These are phyloP conservation scores for Nannoperca australis DNA, from an alignment of 2,797 vertebrate genomes.

Conservation along the genomic window DNA sequence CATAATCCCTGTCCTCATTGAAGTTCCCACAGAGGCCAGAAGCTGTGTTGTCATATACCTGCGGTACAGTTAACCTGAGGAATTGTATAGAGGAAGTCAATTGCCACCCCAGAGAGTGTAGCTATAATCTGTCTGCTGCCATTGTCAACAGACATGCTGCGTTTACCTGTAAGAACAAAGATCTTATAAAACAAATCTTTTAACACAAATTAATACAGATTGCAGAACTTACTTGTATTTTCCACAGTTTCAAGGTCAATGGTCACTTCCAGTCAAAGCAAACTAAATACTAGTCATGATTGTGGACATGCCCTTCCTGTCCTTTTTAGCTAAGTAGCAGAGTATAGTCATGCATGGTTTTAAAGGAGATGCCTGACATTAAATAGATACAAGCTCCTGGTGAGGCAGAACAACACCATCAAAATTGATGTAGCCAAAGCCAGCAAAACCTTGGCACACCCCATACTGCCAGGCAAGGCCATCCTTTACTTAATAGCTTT, in stretches of 20 bases:
- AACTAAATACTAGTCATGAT: constrained; percentile 18
- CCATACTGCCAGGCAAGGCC: constrained; percentile 34
- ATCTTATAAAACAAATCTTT: neutral
- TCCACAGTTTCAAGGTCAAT: constrained; percentile 48
- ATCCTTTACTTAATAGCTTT: constrained; percentile 50
- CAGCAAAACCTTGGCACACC: constrained; percentile 54
- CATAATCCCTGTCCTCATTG: constrained; percentile 56
- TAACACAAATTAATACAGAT: neutral
- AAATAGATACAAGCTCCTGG: constrained; percentile 54
- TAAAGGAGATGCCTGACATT: constrained; percentile 25
- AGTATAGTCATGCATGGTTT: constrained; percentile 14
- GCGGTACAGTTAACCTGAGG: constrained; percentile 51
- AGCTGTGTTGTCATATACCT: constrained; percentile 20
- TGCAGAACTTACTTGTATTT: constrained; percentile 48
- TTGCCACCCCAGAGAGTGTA: constrained; percentile 42
- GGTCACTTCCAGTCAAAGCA: constrained; percentile 4
- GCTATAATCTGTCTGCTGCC: constrained; percentile 37
- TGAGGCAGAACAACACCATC: constrained; percentile 43
- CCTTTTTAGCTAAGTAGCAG: constrained; percentile 42
- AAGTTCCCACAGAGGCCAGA: constrained; percentile 74
- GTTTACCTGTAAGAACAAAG: constrained; percentile 56
- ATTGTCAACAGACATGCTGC: constrained; percentile 40
- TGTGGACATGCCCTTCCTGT: neutral
- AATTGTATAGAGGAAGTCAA: constrained; percentile 52
- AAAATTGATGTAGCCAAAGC: constrained; percentile 61